These are phyloP conservation scores for Drosophila arizonae DNA, from an alignment of 1,140 invertebrate genomes.

Conservation along the genomic window DNA sequence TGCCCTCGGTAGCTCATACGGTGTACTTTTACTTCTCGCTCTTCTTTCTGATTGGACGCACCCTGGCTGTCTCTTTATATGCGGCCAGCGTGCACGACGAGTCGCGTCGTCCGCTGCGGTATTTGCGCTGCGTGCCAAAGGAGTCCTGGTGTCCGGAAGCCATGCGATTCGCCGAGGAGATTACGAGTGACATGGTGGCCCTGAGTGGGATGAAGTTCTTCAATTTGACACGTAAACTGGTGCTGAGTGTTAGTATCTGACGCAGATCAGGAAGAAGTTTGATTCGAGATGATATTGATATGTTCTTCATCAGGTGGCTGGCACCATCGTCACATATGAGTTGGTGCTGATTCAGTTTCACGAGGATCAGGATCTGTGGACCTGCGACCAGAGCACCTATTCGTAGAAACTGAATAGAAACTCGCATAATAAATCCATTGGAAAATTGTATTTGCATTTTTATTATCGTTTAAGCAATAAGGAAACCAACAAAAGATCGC, in stretches of 20 bases:
- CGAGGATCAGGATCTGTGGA: constrained; percentile 70
- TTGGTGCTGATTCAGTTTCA: constrained; percentile 84
- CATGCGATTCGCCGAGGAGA: constrained; percentile 85
- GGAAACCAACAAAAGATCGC: constrained; percentile 79
- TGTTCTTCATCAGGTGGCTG: constrained; percentile 81
- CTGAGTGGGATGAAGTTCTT: constrained; percentile 87
- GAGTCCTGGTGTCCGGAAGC: constrained; percentile 85
- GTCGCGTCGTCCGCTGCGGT: constrained; percentile 84
- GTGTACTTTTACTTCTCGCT: constrained; percentile 87
- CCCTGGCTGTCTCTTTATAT: constrained; percentile 85
- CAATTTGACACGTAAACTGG: constrained; percentile 85
- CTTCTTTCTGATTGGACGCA: constrained; percentile 85
- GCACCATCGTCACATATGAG: constrained; percentile 87
- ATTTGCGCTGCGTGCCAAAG: constrained; percentile 85
- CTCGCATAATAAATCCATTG: constrained; percentile 31
- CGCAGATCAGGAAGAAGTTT: too few species aligned
- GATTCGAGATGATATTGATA: too few species aligned
- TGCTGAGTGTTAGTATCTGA: constrained; percentile 82
- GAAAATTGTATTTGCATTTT: constrained; percentile 58
- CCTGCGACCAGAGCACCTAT: constrained; percentile 63
- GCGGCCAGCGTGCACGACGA: constrained; percentile 86
- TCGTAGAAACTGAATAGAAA: constrained; percentile 20
- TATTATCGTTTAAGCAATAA: constrained; percentile 73
- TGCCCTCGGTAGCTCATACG: constrained; percentile 73
- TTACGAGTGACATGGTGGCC: constrained; percentile 85